These are phyloP conservation scores for Nesoenas mayeri DNA, from an alignment of 2,113 vertebrate species.

Conservation along the genomic window DNA sequence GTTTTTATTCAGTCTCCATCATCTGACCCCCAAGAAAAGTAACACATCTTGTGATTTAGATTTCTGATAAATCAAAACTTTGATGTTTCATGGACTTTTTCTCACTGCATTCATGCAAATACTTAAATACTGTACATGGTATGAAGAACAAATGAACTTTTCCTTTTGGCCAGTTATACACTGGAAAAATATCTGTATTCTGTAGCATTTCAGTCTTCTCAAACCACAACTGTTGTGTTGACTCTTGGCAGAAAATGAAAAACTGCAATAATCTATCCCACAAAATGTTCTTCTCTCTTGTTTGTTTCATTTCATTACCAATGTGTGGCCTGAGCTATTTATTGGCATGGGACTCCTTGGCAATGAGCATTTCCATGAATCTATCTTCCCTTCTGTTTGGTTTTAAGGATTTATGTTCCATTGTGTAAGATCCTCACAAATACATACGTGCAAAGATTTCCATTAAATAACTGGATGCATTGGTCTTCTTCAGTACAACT, in stretches of 20 bases:
- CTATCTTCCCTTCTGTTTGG: background rate
- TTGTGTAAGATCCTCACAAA: background rate
- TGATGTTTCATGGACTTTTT: background rate
- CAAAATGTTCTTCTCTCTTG: background rate
- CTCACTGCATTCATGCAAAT: background rate
- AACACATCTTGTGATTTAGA: background rate
- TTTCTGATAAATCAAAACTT: background rate
- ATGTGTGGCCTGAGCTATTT: background rate
- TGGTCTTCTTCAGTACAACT: background rate
- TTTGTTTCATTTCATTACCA: background rate
- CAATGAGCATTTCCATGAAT: background rate
- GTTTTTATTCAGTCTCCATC: background rate
- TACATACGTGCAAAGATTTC: background rate
- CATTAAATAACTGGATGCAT: background rate
- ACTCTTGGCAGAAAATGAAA: background rate
- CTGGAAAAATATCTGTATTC: background rate
- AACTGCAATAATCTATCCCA: background rate
- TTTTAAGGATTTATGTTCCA: background rate
- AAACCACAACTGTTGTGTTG: background rate
- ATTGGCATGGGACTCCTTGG: background rate
- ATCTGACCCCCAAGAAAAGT: background rate
- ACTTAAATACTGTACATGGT: background rate
- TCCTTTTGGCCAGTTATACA: background rate
- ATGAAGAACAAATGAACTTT: background rate
- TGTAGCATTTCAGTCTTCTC: background rate